Conservation (phyloP, 2,113 vertebrate genomes). For the Sapayoa aenigma region DNA sequence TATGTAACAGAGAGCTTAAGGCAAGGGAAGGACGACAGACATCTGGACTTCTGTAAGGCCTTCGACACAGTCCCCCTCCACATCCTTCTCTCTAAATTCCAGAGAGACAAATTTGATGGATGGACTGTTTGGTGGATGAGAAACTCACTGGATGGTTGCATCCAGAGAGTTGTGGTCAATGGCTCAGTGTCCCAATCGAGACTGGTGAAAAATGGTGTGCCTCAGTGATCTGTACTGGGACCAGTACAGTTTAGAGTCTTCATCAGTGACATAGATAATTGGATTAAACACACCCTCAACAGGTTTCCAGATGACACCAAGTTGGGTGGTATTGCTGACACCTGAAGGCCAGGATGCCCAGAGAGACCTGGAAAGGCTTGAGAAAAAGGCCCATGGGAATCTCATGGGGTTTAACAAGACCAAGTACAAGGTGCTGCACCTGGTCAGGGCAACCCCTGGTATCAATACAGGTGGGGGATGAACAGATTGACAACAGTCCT, state of each 20-base stretch:
- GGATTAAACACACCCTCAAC: too few relatives aligned
- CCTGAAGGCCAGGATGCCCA: neutral
- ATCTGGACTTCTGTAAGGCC: neutral
- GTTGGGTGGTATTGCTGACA: neutral
- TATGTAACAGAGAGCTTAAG: neutral
- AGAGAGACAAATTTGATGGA: neutral
- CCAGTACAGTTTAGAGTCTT: too few relatives aligned
- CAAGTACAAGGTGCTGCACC: neutral
- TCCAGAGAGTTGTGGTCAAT: neutral
- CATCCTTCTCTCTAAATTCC: neutral
- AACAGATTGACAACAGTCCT: neutral
- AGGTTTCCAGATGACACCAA: too few relatives aligned
- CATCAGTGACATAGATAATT: too few relatives aligned
- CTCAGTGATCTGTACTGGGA: too few relatives aligned
- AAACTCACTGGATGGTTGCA: neutral
- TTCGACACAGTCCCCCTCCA: neutral
- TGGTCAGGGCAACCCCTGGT: neutral
- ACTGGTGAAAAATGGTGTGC: neutral
- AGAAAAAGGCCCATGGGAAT: neutral
- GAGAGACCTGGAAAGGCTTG: neutral
- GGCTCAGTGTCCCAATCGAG: neutral
- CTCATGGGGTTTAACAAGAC: neutral
- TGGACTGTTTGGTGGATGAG: neutral
- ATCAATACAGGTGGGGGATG: neutral
- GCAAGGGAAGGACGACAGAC: neutral